Evolutionary conservation across 2,113 vertebrate genomes (phyloP).

Genomic region (Etheostoma spectabile): DNA sequence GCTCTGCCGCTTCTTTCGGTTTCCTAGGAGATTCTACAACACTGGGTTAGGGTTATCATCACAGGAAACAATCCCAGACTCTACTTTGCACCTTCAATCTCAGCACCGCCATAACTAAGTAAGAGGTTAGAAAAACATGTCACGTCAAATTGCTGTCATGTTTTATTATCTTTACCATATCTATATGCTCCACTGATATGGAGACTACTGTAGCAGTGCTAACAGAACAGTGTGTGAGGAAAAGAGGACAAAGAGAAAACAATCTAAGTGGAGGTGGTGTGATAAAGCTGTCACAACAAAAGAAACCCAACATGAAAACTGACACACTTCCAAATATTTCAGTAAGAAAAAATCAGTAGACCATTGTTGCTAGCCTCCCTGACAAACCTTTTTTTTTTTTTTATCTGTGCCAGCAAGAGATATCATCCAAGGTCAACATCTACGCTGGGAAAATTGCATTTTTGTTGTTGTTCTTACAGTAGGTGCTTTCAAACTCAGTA

Average conservation of each 20-base stretch:
- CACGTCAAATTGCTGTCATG: constrained; percentile 24
- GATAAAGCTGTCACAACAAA: neutral
- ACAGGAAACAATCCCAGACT: constrained; percentile 23
- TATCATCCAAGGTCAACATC: constrained; percentile 30
- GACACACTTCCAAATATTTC: constrained; percentile 23
- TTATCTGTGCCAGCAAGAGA: constrained; percentile 5
- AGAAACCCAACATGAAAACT: constrained; percentile 11
- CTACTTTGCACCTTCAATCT: constrained; percentile 59
- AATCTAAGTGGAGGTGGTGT: neutral
- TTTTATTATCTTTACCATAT: constrained; percentile 49
- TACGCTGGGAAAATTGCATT: neutral
- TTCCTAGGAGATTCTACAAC: constrained; percentile 29
- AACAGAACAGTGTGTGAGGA: neutral
- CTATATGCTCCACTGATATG: constrained; percentile 22
- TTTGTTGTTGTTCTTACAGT: neutral
- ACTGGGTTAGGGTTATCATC: constrained; percentile 52
- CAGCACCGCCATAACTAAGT: constrained; percentile 3
- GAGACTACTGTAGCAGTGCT: neutral
- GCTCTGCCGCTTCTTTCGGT: constrained; percentile 28
- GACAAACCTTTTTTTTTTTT: neutral
- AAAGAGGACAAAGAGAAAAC: neutral
- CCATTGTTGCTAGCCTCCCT: neutral
- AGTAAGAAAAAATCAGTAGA: neutral
- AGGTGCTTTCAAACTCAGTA: neutral
- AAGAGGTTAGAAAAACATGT: neutral